Evolutionary conservation across 1,140 invertebrate species (phyloP), one percentile per base, ranked within the genome.

Genomic region (Dendrolimus kikuchii): DNA sequence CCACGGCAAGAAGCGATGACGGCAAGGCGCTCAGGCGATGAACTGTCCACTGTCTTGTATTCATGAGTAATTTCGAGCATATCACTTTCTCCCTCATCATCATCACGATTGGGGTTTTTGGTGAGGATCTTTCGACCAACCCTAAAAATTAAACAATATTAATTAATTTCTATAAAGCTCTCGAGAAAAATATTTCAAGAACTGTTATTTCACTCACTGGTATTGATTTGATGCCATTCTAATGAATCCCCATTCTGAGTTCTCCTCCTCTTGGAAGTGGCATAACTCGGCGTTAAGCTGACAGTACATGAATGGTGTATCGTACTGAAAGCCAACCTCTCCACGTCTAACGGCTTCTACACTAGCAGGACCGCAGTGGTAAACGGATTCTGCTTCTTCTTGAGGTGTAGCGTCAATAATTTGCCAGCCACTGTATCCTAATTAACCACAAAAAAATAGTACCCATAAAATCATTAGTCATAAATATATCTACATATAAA

Each of bases 211-310:
- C 62, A 88, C 88, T 88, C 75, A 92, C 92, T 91, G 90, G 71
- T 91, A 91, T 70, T 91, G 88, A 74, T 92, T 90, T 37, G 90
- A 86, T 44, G 89, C 87, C 68, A 91, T 86, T 62, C 89, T 87
- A 57, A 87, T 85, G 74, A 91, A 93, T 45, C 91, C 91, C 91
- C 91, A 92, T 59, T 91, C 90, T 2, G 90, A 90, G 40, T 88
- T 86, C 48, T 90, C 84, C 71, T 93, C 91, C 66, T 92, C 89
- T 74, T 90, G 89, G 79, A 91, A 93, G 71, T 91, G 90, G 50
- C 93, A 91, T 38, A 93, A 81, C 66, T 95, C 94, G 4, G 94
- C 92, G 74, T 95, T 95, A 4, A 96, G 91, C 81, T 95, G 93
- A 45, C 92, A 90, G 77, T 93, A 93, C 41, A 95, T 90, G 76